Conservation (phyloP, 2,797 vertebrate genomes). For the Falco columbarius region DNA sequence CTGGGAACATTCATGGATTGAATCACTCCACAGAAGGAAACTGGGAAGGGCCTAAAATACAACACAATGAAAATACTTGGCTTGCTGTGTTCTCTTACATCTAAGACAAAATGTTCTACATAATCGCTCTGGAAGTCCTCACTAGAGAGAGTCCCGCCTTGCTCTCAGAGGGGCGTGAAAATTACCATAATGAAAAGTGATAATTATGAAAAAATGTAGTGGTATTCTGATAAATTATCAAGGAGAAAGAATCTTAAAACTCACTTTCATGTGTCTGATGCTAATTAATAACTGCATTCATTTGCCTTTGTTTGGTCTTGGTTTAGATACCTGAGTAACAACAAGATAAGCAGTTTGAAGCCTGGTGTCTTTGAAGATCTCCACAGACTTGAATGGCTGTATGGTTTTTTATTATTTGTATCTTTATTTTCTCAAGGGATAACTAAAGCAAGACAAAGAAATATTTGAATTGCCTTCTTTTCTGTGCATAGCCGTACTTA, state of each 20-base stretch:
- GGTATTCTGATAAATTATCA: not conserved
- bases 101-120: not conserved
- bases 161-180: not conserved
- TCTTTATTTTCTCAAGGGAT: not conserved
- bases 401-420: conserved; percentile 64
- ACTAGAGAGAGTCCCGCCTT: not conserved
- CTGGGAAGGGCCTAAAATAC: not conserved
- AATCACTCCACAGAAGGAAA: not conserved
- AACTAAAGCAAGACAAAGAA: not conserved
- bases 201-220: not conserved
- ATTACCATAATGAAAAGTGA: not conserved
- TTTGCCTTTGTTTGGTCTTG: not conserved
- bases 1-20: not conserved
- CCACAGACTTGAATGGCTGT: conserved; percentile 94
- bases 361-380: conserved; percentile 92
- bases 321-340: conserved; percentile 91
- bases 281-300: not conserved
- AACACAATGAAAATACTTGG: not conserved
- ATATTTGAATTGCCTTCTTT: not conserved
- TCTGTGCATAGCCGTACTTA: not conserved
- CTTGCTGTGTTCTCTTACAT: not conserved
- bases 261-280: not conserved
- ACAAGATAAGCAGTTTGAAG: conserved; percentile 87
- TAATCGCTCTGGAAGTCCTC: not conserved
- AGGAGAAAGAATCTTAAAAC: not conserved